Conservation (phyloP, 2,888 invertebrate genomes). For the Lepidonotus clava region DNA sequence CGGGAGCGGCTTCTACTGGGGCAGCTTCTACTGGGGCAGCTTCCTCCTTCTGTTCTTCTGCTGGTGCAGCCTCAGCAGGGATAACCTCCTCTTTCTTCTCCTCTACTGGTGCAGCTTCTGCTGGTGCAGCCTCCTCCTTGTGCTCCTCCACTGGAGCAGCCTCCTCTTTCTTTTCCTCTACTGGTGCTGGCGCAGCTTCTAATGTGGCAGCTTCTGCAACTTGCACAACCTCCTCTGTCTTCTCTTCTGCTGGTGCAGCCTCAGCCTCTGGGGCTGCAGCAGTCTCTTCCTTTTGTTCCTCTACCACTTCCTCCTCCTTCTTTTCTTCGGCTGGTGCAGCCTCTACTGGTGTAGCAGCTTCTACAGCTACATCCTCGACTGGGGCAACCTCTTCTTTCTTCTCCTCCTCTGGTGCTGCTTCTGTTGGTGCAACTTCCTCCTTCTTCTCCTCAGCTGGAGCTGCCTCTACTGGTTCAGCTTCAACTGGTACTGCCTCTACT, state of each 20-base stretch:
- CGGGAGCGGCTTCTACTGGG: neutral
- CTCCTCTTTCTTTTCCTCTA: neutral
- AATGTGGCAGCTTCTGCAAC: neutral
- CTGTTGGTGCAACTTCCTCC: neutral
- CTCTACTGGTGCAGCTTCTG: conserved; percentile 26
- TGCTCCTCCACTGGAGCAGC: neutral
- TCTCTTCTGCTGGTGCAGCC: conserved; percentile 17
- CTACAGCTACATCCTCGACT: no score
- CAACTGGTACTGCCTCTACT: neutral
- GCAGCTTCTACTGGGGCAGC: conserved; percentile 34
- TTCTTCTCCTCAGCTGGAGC: neutral
- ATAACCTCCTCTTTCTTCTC: conserved; percentile 14
- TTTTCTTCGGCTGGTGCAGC: conserved; percentile 17
- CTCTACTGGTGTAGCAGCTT: neutral
- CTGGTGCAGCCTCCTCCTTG: neutral
- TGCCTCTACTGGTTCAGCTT: conserved; percentile 26
- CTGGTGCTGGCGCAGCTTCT: conserved; percentile 5
- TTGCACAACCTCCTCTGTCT: conserved; percentile 32
- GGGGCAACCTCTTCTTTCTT: conserved; percentile 29
- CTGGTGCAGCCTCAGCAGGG: neutral
- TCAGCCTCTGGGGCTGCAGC: neutral
- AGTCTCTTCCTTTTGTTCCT: neutral
- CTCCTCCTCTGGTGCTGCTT: conserved; percentile 19
- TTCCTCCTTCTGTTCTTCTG: conserved; percentile 22
- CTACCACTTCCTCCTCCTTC: neutral